Percentiles rank a stretch among this genome's conserved stretches.
These are phyloP conservation scores for Celastrina argiolus DNA, from an alignment of 2,888 invertebrate genomes.

Conservation along the genomic window DNA sequence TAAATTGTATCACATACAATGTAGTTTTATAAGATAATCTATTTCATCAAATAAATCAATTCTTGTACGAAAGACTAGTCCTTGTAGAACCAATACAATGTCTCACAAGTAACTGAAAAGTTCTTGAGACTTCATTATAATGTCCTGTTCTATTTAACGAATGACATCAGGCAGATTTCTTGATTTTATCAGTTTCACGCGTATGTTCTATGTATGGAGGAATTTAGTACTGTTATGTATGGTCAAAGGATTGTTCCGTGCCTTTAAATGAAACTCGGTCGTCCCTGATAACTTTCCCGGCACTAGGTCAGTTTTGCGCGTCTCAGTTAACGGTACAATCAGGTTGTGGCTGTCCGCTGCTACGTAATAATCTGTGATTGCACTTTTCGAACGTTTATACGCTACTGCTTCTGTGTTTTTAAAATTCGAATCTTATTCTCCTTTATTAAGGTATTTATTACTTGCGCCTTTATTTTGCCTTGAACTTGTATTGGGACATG, in stretches of 20 bases:
- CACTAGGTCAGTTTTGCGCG: conserved; percentile 76
- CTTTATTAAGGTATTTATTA: conserved; percentile 37
- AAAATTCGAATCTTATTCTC: conserved; percentile 45
- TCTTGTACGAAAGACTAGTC: neutral
- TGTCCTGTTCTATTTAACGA: conserved; percentile 21
- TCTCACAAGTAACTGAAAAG: neutral
- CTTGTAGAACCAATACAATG: neutral
- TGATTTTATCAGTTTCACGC: conserved; percentile 39
- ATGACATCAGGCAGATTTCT: conserved; percentile 54
- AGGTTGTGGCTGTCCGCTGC: conserved; percentile 69
- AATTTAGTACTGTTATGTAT: conserved; percentile 36
- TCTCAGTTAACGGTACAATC: conserved; percentile 74
- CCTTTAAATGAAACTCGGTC: conserved; percentile 60
- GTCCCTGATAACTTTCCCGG: conserved; percentile 72
- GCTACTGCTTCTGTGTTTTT: conserved; percentile 40
- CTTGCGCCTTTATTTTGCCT: conserved; percentile 39
- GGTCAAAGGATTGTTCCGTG: conserved; percentile 36
- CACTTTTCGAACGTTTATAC: conserved; percentile 64
- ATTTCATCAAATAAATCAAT: neutral
- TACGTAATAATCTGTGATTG: conserved; percentile 70
- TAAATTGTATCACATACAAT: too few species aligned
- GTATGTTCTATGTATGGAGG: neutral
- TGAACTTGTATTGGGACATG: conserved; percentile 52
- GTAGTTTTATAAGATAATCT: neutral
- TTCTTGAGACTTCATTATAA: conserved; percentile 3